Base-by-base conservation (phyloP, 2,797 vertebrate species). In the Manis javanica region DNA sequence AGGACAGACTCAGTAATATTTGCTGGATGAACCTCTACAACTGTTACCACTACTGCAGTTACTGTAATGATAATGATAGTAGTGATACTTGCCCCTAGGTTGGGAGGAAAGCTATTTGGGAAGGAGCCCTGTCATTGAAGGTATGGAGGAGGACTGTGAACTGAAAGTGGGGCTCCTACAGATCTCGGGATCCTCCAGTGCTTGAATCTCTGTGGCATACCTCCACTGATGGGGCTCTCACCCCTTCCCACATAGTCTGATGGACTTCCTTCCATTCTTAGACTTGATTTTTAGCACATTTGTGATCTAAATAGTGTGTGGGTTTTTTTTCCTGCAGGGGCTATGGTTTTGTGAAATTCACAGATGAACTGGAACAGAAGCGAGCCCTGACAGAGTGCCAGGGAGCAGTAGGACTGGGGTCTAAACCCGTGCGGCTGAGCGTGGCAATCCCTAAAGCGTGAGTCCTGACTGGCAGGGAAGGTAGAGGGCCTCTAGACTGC, bases 301-400 rank as follows among this genome's bases (percentile, higher is more conserved):
- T 96, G 68, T 92, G 85, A 61, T 82, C 90, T 93, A 82, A 97
- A 57, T 57, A 34, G 9, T 42, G 1, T 68, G 23, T 92, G 29
- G 84, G 63, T 79, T 86, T 85, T 64, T 68, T 89, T 96, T 77
- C 93, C 74, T 91, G 49, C 94, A 99, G 99, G 98, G 99, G 99
- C 97, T 99, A 99, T 23, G 99, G 99, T 34, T 99, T 99, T 63
- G 99, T 99, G 97, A 99, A 99, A 96, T 99, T 99, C 98, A 99
- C 99, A 4, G 99, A 99, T 82, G 99, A 99, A 90, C 97, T 99
- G 97, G 99, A 99, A 91, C 99, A 99, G 99, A 99, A 99, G 97
- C 98, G 99, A 87, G 99, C 99, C 0, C 96, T 99, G 90, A 99
- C 99, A 0, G 99, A 99, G 97, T 99, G 99, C 96, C 99, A 99